These are phyloP conservation scores for Pseudorhombus dupliciocellatus DNA, from an alignment of 2,113 vertebrate genomes.

Conservation along the genomic window DNA sequence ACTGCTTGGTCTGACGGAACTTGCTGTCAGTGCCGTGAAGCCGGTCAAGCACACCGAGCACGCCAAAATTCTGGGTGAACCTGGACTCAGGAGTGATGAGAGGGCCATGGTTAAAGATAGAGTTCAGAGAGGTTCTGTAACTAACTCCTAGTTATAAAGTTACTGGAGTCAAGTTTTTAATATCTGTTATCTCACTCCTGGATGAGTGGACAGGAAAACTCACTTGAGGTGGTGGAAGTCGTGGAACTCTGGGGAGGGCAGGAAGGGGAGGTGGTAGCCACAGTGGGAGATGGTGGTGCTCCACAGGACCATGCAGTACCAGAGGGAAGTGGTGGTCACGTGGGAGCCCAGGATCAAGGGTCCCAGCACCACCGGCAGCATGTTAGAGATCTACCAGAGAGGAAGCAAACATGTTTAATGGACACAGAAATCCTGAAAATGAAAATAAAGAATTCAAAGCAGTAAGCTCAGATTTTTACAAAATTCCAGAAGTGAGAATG, in stretches of 20 bases:
- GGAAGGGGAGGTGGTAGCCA: constrained; percentile 93
- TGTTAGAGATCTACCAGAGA: constrained; percentile 86
- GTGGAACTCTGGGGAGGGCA: constrained; percentile 94
- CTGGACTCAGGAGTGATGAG: constrained; percentile 65
- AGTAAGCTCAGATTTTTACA: too few relatives aligned
- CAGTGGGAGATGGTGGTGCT: constrained; percentile 90
- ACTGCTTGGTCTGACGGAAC: constrained; percentile 88
- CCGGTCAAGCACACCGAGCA: constrained; percentile 90
- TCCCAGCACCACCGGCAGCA: constrained; percentile 83
- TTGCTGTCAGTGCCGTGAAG: constrained; percentile 88
- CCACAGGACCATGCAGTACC: constrained; percentile 87
- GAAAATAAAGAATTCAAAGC: too few relatives aligned
- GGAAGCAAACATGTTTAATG: too few relatives aligned
- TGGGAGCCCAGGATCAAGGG: constrained; percentile 89
- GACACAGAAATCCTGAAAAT: not conserved
- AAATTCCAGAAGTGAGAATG: not conserved
- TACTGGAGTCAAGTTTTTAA: too few relatives aligned
- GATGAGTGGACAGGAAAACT: constrained; percentile 14
- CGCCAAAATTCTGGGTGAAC: constrained; percentile 93
- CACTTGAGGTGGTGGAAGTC: constrained; percentile 97
- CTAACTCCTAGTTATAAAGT: too few relatives aligned
- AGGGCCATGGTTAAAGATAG: not conserved
- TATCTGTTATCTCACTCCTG: not conserved
- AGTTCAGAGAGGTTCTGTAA: too few relatives aligned
- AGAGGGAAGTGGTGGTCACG: constrained; percentile 81